Evolutionary conservation across 2,888 invertebrate genomes (phyloP), one percentile per base, ranked within the genome.

Genomic region (Unio pictorum): DNA sequence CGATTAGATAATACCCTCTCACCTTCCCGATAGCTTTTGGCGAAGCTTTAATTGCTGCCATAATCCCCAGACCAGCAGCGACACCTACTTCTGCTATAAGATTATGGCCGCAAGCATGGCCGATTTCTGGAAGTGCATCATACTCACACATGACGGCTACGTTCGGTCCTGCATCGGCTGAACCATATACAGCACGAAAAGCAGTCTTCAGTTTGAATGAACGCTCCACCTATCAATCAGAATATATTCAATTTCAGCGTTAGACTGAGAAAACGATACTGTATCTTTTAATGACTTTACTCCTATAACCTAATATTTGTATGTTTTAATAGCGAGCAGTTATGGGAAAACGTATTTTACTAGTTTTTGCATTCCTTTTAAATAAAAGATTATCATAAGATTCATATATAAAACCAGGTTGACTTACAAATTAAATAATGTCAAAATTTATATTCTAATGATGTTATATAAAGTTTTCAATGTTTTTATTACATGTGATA

Each of bases 71-170:
- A 0, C 82, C 84, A 11, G 88, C 83, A 18, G 84, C 87, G 20
- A 89, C 72, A 6, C 88, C 88, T 6, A 84, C 80, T 66, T 86
- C 87, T 2, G 88, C 86, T 58, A 87, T 86, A 28, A 90, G 61
- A 71, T 89, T 89, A 71, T 89, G 89, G 2, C 89, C 89, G 75
- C 89, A 89, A 5, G 89, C 89, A 74, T 89, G 89, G 7, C 89
- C 89, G 7, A 89, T 84, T 7, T 81, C 85, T 23, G 86, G 87
- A 11, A 89, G 72, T 30, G 89, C 89, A 76, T 90, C 90, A 74
- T 89, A 90, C 73, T 90, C 89, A 76, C 88, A 88, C 8, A 90
- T 67, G 20, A 89, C 81, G n/a, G 84, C 84, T 18, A 89, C 70
- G 64, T 83, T 74, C 6, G 86, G 84, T 26, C 69, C 75, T 34